Evolutionary conservation across 2,797 vertebrate genomes (phyloP), one percentile per base, ranked within the genome.

Genomic region (Hozukius guyotensis): DNA sequence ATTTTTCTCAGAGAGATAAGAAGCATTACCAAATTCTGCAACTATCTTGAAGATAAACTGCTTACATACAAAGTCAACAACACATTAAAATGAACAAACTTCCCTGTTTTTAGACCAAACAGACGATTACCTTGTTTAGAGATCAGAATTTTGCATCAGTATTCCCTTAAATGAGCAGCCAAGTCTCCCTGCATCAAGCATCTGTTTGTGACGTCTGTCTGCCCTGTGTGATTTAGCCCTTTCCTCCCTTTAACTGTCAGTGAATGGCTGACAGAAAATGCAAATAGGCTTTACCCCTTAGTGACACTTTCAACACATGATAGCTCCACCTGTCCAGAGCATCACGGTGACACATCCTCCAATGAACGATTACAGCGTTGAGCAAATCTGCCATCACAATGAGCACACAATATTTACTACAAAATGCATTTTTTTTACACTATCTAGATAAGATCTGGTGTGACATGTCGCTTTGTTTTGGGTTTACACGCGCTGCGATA

Each of bases 181-280:
- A 66, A 56, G 65, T 74, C 42, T 67, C 64, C 49, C 49, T 18
- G 71, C 34, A 32, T 78, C 12, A 36, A 59, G 88, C 85, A 85
- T 90, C 77, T 92, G 88, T 64, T 90, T 65, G 12, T 6, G 83
- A 89, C 87, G 88, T 75, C 78, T 61, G 64, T 71, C 84, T 85
- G 84, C 64, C 81, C 72, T 22, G 78, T 73, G 87, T 83, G 72
- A 87, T 83, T 86, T 75, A 88, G 78, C 81, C 63, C 71, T 84
- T 69, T 83, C 68, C 84, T 85, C 73, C 72, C 78, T 90, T 89
- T 78, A 78, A 89, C 87, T 63, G 68, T 84, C 84, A 83, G 73
- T 64, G 76, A 90, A 80, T 78, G 77, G 88, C 88, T 89, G 87
- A 85, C 87, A 84, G 83, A 84, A 92, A 92, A 94, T 91, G 92